These are phyloP conservation scores for Heliocidaris erythrogramma DNA, from an alignment of 35 echinoderm and acorn worm genomes.

Conservation along the genomic window DNA sequence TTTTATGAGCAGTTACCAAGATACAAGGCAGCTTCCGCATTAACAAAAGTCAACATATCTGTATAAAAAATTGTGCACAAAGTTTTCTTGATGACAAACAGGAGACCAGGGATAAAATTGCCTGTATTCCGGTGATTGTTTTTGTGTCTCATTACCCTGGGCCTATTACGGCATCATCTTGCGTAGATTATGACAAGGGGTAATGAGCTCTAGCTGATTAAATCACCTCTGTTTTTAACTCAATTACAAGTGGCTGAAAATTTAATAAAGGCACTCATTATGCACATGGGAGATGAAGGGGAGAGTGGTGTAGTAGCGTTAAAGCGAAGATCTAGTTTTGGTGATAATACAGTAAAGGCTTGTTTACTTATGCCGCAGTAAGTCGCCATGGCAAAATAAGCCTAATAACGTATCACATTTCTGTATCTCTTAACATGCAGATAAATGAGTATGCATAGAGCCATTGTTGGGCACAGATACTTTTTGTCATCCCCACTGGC, in stretches of 20 bases:
- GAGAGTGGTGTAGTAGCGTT: background rate
- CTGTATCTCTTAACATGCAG: too few species aligned
- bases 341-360: too few species aligned
- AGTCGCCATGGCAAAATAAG: too few species aligned
- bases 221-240: conserved; percentile 37
- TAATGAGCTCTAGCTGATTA: conserved; percentile 24
- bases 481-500: too few species aligned
- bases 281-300: background rate
- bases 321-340: background rate
- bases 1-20: too few species aligned
- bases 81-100: background rate
- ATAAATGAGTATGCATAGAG: too few species aligned
- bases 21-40: too few species aligned
- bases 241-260: conserved; percentile 27
- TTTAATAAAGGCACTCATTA: conserved; percentile 29
- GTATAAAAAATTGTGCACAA: too few species aligned
- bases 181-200: conserved; percentile 21
- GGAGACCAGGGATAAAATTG: background rate
- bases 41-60: too few species aligned
- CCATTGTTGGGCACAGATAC: too few species aligned
- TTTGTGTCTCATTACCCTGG: background rate
- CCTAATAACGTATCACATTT: too few species aligned
- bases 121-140: background rate
- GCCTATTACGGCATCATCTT: background rate
- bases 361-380: too few species aligned